Base-by-base conservation (phyloP, 2,113 vertebrate species). In the Chaenocephalus aceratus region DNA sequence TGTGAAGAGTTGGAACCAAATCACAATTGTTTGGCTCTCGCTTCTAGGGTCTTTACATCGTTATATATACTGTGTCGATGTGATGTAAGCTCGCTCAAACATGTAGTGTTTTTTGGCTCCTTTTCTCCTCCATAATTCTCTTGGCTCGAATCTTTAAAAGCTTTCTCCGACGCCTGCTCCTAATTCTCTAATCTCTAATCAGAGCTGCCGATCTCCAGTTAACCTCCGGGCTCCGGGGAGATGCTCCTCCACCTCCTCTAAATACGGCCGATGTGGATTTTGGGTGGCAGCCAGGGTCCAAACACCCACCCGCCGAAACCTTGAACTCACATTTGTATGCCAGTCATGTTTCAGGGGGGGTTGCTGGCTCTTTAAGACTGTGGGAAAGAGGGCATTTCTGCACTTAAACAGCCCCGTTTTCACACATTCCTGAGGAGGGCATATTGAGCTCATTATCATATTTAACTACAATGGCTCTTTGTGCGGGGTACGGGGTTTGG, bases 401-500 rank as follows among this genome's bases (percentile, higher is more conserved):
- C 72, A 21, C 68, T 72, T 41, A 86, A 91, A 86, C 90, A 82
- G 90, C 79, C 90, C 84, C 63, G 34, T 93, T 93, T 94, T 94
- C 92, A 94, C 93, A 94, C 94, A 94, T 95, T 95, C 94, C 94
- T 90, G 92, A 90, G 85, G 83, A 93, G 91, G 89, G 90, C 94
- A 94, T 92, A 93, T 93, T 94, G 93, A 92, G 93, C 92, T 94
- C 90, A 95, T 95, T 95, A 95, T 90, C 91, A 91, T 92, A 90
- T 89, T 90, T 89, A 87, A 94, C 90, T 91, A 95, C 91, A 95
- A 95, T 94, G 90, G 90, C 81, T 92, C 94, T 94, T 94, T 95
- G 95, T 95, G 90, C 36, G 63, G 80, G 84, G 88, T 84, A 64
- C 79, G 85, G 84, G 91, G 89, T 89, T 86, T 92, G 93, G 92